phyloP scores from a whole-genome alignment of 2,888 invertebrate genomes.

The Acronicta aceris region DNA sequence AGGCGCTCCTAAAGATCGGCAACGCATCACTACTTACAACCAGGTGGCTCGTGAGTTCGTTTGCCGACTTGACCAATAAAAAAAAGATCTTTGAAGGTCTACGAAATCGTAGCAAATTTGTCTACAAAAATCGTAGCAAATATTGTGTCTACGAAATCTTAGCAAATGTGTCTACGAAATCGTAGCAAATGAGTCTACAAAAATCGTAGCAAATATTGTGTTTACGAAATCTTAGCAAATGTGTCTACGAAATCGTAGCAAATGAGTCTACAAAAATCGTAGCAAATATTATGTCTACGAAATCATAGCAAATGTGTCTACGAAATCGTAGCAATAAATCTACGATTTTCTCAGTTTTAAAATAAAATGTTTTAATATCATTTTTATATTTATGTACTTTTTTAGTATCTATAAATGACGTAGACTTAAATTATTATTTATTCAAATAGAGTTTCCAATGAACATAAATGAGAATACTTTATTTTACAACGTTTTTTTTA shows the following conservation, averaged over 20 bases:
- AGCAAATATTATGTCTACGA: neutral
- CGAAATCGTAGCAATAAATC: neutral
- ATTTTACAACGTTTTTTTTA: too few species aligned
- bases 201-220: neutral
- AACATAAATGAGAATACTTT: too few species aligned
- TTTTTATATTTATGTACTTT: neutral
- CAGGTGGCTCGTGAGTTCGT: too few species aligned
- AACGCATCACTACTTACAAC: too few species aligned
- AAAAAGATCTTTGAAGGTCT: conserved; percentile 8
- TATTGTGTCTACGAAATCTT: neutral
- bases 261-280: neutral
- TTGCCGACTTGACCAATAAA: too few species aligned
- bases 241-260: neutral
- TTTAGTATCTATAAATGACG: too few species aligned
- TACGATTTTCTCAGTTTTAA: too few species aligned
- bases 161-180: conserved; percentile 17
- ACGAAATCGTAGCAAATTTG: conserved; percentile 32
- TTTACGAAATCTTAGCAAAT: neutral
- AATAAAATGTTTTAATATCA: too few species aligned
- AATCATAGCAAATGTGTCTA: neutral
- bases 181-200: conserved; percentile 22
- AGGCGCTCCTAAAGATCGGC: too few species aligned
- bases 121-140: too few species aligned
- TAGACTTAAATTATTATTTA: too few species aligned
- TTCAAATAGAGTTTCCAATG: too few species aligned